A percentile compares a stretch with the other conserved stretches of the same genome.
phyloP scores from a whole-genome alignment of 2,888 invertebrate species.

The Aphodius granarius region DNA sequence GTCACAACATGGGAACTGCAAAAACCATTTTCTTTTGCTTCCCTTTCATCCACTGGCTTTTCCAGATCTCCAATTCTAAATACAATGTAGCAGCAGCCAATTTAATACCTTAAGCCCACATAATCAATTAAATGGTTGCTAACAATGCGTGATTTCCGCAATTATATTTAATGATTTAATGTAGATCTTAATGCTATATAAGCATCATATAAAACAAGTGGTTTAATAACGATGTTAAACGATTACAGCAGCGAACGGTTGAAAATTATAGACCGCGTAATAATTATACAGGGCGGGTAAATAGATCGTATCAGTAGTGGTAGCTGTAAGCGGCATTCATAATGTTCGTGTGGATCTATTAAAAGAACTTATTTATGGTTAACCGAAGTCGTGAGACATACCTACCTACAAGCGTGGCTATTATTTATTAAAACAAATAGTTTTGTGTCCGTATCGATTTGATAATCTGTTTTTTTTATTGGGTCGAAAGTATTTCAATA shows the following conservation, averaged over 20 bases:
- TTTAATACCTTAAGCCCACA: background rate
- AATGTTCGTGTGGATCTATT: background rate
- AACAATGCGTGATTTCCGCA: background rate
- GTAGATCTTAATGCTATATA: background rate
- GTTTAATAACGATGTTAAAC: background rate
- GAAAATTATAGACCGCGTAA: background rate
- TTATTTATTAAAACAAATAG: background rate
- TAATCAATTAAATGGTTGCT: background rate
- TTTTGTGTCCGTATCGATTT: background rate
- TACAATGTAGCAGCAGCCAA: too few species aligned
- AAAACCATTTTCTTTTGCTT: too few species aligned
- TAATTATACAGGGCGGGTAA: background rate
- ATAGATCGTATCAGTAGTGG: background rate
- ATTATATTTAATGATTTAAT: background rate
- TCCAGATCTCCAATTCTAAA: too few species aligned
- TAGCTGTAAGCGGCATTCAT: background rate
- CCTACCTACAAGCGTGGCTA: background rate
- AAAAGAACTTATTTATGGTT: background rate
- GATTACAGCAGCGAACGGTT: background rate
- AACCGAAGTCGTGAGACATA: background rate
- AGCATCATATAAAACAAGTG: background rate
- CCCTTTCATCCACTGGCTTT: too few species aligned
- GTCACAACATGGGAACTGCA: too few species aligned
- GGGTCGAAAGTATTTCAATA: background rate
- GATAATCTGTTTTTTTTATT: background rate